A percentile compares a stretch with the other conserved stretches of the same genome.
Evolutionary conservation across 2,113 vertebrate species (phyloP).

Genomic region (Tyto alba): DNA sequence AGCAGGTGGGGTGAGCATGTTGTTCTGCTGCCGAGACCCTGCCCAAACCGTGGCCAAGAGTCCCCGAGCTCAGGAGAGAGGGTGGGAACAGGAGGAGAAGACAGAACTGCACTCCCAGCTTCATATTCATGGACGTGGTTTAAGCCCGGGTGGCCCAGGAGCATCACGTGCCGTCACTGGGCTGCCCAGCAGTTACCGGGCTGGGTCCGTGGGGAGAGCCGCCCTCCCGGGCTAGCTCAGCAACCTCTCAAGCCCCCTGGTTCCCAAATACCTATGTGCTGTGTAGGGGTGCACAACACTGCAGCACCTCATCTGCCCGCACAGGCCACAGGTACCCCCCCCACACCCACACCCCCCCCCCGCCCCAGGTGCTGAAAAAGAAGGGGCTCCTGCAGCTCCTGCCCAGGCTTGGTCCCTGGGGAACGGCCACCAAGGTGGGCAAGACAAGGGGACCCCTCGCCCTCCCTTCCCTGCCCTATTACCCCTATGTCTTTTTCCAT

Average conservation of each 20-base stretch:
- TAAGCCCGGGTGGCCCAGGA: not conserved
- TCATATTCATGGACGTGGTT: not conserved
- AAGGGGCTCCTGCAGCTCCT: not conserved
- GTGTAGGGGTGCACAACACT: not conserved
- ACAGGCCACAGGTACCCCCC: not conserved
- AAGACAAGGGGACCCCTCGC: not conserved
- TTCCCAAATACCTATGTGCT: not conserved
- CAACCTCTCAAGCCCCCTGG: not conserved
- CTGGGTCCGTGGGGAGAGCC: not conserved
- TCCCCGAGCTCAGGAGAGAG: not conserved
- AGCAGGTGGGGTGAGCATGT: accelerated
- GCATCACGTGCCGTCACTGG: accelerated
- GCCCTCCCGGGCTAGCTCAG: not conserved
- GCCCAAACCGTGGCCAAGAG: not conserved
- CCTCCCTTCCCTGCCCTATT: not conserved
- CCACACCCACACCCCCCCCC: no score
- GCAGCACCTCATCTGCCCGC: not conserved
- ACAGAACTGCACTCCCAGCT: not conserved
- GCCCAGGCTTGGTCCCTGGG: not conserved
- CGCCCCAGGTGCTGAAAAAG: no score
- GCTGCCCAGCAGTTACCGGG: accelerated
- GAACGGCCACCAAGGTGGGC: not conserved
- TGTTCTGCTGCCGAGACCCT: not conserved
- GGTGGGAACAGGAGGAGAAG: not conserved
- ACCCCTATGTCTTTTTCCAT: not conserved